Percentiles rank a stretch among this genome's conserved stretches.
Evolutionary conservation across 2,797 vertebrate genomes (phyloP).

Genomic region (Chelon auratus): DNA sequence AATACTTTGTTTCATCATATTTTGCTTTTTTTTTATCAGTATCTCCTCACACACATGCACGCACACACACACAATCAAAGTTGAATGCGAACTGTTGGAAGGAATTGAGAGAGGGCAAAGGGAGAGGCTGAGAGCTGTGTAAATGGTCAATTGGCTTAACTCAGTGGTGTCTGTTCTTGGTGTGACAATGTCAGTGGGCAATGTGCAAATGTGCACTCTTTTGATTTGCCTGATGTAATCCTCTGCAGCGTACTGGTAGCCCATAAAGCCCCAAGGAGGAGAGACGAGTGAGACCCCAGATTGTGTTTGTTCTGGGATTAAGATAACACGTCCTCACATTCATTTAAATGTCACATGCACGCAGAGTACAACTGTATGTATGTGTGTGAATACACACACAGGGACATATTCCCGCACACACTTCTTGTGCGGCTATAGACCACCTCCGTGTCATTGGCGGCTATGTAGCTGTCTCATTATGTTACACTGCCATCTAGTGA

Average conservation of each 20-base stretch:
- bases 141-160: slow-evolving; percentile 72
- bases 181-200: slow-evolving; percentile 67
- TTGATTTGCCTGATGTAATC: slow-evolving; percentile 76
- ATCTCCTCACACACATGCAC: slow-evolving; percentile 9
- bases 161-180: slow-evolving; percentile 68
- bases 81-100: slow-evolving; percentile 35
- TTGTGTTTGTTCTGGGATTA: slow-evolving; percentile 74
- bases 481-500: slow-evolving; percentile 75
- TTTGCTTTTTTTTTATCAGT: background rate
- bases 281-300: slow-evolving; percentile 57
- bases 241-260: slow-evolving; percentile 54
- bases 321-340: slow-evolving; percentile 51
- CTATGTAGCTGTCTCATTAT: slow-evolving; percentile 27
- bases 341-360: slow-evolving; percentile 57
- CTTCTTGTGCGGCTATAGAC: background rate
- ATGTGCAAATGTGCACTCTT: slow-evolving; percentile 74
- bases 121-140: slow-evolving; percentile 58
- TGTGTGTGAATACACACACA: slow-evolving; percentile 11
- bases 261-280: slow-evolving; percentile 42
- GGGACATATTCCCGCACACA: background rate
- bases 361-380: background rate
- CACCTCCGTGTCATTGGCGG: background rate
- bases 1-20: background rate
- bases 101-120: slow-evolving; percentile 54
- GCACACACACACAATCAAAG: slow-evolving; percentile 28